A percentile compares a stretch with the other conserved stretches of the same genome.
phyloP scores from a whole-genome alignment of 2,113 vertebrate species.

The Eretmochelys imbricata region DNA sequence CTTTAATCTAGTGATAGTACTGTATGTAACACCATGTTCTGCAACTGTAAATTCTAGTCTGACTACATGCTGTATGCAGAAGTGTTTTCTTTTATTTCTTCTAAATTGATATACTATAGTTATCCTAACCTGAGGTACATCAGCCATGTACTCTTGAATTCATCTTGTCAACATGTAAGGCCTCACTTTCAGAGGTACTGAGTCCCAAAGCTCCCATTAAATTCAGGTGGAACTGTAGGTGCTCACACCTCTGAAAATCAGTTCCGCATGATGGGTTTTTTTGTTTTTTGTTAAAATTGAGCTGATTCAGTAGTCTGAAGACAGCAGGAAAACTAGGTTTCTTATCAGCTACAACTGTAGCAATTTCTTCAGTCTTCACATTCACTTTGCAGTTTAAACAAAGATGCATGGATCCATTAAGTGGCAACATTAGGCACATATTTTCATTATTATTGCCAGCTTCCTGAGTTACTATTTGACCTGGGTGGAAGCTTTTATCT shows the following conservation, averaged over 20 bases:
- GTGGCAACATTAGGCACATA: slow-evolving; percentile 32
- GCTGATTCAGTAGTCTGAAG: background rate
- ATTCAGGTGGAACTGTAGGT: background rate
- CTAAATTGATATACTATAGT: background rate
- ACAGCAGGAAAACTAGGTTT: background rate
- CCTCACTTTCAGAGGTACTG: background rate
- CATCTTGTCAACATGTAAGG: background rate
- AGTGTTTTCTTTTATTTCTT: background rate
- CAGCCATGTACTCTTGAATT: background rate
- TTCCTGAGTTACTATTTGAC: background rate
- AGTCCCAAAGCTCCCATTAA: background rate
- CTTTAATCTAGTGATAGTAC: background rate
- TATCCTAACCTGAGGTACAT: background rate
- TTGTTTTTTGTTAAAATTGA: background rate
- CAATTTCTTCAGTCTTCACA: background rate
- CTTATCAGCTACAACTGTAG: background rate
- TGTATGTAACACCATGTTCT: background rate
- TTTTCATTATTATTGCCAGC: background rate
- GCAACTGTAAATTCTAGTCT: background rate
- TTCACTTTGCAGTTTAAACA: background rate
- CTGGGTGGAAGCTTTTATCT: background rate
- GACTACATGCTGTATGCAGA: background rate
- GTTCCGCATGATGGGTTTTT: no score
- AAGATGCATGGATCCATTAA: slow-evolving; percentile 24
- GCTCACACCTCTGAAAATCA: background rate